These are phyloP conservation scores for Pithys albifrons DNA, from an alignment of 2,113 vertebrate genomes.

Conservation along the genomic window DNA sequence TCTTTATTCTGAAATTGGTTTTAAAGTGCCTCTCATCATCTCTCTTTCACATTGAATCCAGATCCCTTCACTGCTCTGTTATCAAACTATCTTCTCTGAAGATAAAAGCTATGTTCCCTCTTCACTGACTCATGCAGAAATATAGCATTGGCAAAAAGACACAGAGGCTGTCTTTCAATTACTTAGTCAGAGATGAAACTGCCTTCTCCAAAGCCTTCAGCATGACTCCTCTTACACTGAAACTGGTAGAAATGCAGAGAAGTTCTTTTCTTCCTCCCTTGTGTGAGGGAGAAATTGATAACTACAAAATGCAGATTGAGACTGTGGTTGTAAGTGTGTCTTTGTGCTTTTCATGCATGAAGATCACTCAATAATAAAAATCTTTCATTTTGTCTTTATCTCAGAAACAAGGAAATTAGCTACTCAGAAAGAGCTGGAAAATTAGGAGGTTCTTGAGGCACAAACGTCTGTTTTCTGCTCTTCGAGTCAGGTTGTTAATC, in stretches of 20 bases:
- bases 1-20: slow-evolving; percentile 41
- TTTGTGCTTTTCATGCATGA: background rate
- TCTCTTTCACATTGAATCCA: slow-evolving; percentile 16
- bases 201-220: slow-evolving; percentile 30
- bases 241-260: background rate
- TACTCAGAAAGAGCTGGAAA: background rate
- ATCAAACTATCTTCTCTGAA: slow-evolving; percentile 31
- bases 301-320: slow-evolving; percentile 20
- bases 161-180: slow-evolving; percentile 24
- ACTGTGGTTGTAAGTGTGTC: background rate
- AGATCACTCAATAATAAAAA: background rate
- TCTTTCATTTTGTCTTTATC: background rate
- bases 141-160: background rate
- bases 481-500: background rate
- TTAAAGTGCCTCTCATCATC: slow-evolving; percentile 44
- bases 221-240: background rate
- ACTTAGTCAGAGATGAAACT: slow-evolving; percentile 40
- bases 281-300: background rate
- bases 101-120: slow-evolving; percentile 33
- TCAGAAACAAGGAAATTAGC: background rate
- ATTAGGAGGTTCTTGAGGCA: background rate
- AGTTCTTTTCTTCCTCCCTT: background rate
- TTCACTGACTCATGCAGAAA: slow-evolving; percentile 23
- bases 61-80: slow-evolving; percentile 25
- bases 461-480: background rate